phyloP scores from a whole-genome alignment of 2,113 vertebrate species.

The Neofelis nebulosa region DNA sequence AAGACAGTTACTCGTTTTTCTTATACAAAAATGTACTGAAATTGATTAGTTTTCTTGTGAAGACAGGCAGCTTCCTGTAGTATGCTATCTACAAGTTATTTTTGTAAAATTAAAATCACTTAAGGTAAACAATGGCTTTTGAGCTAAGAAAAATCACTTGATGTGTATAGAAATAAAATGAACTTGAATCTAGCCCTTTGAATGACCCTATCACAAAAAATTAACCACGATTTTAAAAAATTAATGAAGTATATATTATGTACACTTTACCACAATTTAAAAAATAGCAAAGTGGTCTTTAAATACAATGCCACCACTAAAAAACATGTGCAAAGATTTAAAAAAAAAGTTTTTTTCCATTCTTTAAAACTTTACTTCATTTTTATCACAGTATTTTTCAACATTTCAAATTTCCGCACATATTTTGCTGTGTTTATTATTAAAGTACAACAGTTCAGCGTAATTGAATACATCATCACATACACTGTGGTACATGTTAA shows the following conservation, averaged over 20 bases:
- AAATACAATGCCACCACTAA: not conserved
- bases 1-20: not conserved
- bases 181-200: not conserved
- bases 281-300: not conserved
- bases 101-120: slow-evolving; percentile 27
- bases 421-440: not conserved
- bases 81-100: not conserved
- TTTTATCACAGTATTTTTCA: not conserved
- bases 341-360: not conserved
- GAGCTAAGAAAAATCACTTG: not conserved
- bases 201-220: slow-evolving; percentile 15
- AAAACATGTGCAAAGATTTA: not conserved
- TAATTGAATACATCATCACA: not conserved
- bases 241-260: not conserved
- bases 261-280: not conserved
- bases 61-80: not conserved
- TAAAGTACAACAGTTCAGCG: not conserved
- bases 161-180: not conserved
- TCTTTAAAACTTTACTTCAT: slow-evolving; percentile 20
- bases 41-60: not conserved
- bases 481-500: not conserved
- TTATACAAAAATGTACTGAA: not conserved
- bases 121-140: slow-evolving; percentile 5
- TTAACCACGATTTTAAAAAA: not conserved
- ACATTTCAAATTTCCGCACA: not conserved